Percentiles rank a stretch among this genome's conserved stretches.
Evolutionary conservation across 1,140 invertebrate genomes (phyloP).

Genomic region (Euura lappo): DNA sequence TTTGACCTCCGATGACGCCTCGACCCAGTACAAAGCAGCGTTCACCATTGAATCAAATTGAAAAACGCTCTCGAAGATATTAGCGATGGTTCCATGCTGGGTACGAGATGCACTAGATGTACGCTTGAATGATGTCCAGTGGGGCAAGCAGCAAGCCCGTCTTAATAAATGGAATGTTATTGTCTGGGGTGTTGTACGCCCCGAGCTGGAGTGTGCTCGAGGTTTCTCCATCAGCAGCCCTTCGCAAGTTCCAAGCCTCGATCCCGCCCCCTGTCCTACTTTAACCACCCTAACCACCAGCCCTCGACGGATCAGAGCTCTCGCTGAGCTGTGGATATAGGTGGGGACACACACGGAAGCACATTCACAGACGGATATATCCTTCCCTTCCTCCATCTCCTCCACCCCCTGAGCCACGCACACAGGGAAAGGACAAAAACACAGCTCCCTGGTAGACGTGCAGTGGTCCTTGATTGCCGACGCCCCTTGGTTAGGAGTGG

Average conservation of each 20-base stretch:
- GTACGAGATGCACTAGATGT: too few species aligned
- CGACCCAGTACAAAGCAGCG: too few species aligned
- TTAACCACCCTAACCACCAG: neutral
- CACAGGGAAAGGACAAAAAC: neutral
- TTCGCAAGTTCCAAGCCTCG: neutral
- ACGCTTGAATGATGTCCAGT: too few species aligned
- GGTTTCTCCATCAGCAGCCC: constrained; percentile 8
- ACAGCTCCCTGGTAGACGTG: neutral
- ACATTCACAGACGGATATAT: neutral
- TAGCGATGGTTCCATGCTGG: too few species aligned
- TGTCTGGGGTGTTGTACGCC: constrained; percentile 22
- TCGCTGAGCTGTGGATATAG: neutral
- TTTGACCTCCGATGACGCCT: too few species aligned
- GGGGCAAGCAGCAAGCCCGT: neutral
- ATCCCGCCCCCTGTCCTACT: constrained; percentile 12
- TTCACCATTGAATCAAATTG: too few species aligned
- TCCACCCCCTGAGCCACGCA: neutral
- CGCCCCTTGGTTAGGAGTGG: neutral
- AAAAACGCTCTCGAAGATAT: too few species aligned
- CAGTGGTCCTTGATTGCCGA: constrained; percentile 38
- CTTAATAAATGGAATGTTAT: constrained; percentile 15
- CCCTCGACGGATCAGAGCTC: neutral
- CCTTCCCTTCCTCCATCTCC: neutral
- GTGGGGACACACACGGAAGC: too few species aligned
- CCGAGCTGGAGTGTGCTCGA: constrained; percentile 19